Percentiles rank a stretch among this genome's conserved stretches.
These are phyloP conservation scores for Apodemia zela DNA, from an alignment of 2,888 invertebrate genomes.

Conservation along the genomic window DNA sequence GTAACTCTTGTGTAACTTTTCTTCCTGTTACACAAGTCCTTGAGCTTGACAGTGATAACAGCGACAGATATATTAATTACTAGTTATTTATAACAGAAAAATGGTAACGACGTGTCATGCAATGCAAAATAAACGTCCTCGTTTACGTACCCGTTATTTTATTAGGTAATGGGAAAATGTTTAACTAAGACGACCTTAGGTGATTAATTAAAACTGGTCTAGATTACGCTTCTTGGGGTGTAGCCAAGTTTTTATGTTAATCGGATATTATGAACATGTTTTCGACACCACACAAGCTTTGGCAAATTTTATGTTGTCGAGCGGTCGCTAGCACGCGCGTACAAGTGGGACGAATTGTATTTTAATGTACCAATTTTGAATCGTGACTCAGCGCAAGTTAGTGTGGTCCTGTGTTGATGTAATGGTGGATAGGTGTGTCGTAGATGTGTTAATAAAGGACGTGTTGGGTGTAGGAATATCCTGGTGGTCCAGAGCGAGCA, in stretches of 20 bases:
- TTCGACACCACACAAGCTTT: conserved; percentile 50
- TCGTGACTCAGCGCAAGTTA: conserved; percentile 25
- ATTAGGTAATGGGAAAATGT: not conserved
- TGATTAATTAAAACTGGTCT: conserved; percentile 49
- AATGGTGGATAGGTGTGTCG: conserved; percentile 17
- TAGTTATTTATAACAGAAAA: not conserved
- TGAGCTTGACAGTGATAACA: conserved; percentile 60
- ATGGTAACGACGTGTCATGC: not conserved
- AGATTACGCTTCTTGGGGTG: conserved; percentile 53
- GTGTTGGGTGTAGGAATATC: conserved; percentile 85
- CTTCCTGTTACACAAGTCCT: conserved; percentile 49
- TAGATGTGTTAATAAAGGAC: conserved; percentile 16
- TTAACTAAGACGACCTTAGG: conserved; percentile 28
- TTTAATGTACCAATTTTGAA: conserved; percentile 43
- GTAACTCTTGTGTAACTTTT: conserved; percentile 55
- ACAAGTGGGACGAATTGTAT: conserved; percentile 43
- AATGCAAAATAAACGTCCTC: not conserved
- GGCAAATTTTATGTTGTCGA: conserved; percentile 55
- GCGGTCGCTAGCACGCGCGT: conserved; percentile 47
- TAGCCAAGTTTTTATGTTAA: conserved; percentile 61
- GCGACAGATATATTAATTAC: conserved; percentile 1
- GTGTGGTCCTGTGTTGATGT: not conserved
- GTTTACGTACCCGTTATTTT: conserved; percentile 1
- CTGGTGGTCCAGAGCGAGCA: conserved; percentile 94
- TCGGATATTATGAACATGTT: conserved; percentile 64